Percentiles rank a stretch among this genome's conserved stretches.
Conservation (phyloP, 2,888 invertebrate genomes). For the Monochamus alternatus region DNA sequence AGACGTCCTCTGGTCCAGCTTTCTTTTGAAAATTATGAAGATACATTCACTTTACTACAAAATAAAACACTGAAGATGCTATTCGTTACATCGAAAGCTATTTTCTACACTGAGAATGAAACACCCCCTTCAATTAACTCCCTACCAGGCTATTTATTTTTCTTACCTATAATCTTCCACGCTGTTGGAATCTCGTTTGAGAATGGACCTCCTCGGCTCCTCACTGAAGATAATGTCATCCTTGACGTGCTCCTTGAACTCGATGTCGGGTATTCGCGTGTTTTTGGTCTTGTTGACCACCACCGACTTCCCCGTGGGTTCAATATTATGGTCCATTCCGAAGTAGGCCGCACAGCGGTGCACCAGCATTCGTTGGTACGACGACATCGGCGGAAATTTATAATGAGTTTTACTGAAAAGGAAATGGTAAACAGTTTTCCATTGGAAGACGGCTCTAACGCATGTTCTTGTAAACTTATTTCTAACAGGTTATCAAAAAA, state of each 20-base stretch:
- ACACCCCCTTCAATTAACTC: no score
- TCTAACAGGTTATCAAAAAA: no score
- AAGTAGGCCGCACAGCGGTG: slow-evolving; percentile 95
- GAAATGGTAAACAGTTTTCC: neutral
- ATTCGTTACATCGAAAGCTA: no score
- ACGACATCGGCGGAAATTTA: slow-evolving; percentile 94
- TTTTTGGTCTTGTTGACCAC: slow-evolving; percentile 87
- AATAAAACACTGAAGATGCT: no score
- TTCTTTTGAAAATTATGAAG: neutral
- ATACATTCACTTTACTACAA: neutral
- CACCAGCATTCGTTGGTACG: slow-evolving; percentile 96
- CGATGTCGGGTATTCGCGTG: slow-evolving; percentile 80
- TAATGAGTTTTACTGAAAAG: slow-evolving; percentile 79
- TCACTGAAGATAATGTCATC: slow-evolving; percentile 78
- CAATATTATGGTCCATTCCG: slow-evolving; percentile 95
- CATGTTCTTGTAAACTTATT: no score
- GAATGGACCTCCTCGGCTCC: slow-evolving; percentile 83
- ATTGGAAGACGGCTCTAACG: neutral
- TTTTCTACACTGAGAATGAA: no score
- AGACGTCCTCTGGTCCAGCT: no score
- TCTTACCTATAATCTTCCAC: slow-evolving; percentile 77
- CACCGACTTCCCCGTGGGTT: slow-evolving; percentile 86
- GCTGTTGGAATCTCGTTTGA: slow-evolving; percentile 87
- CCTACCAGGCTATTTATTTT: no score
- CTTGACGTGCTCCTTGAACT: slow-evolving; percentile 81